Conservation (phyloP, 2,797 vertebrate genomes). For the Siniperca undulata region DNA sequence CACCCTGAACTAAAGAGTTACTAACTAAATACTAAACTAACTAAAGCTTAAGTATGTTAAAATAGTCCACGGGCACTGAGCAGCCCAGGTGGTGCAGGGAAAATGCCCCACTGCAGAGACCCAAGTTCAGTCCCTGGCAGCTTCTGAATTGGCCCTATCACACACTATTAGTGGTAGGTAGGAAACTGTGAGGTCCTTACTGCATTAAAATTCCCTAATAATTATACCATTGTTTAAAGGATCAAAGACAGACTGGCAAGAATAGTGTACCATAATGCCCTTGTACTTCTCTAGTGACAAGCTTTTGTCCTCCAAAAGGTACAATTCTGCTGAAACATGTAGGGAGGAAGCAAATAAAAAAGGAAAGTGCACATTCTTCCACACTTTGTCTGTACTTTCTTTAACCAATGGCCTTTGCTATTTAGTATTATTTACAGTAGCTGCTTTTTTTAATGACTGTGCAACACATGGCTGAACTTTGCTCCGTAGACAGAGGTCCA, state of each 20-base stretch:
- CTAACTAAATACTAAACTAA: background rate
- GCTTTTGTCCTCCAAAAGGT: slow-evolving; percentile 15
- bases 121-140: background rate
- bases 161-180: slow-evolving; percentile 3
- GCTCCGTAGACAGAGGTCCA: slow-evolving; percentile 38
- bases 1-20: background rate
- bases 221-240: slow-evolving; percentile 35
- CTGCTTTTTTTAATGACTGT: slow-evolving; percentile 38
- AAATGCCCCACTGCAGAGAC: slow-evolving; percentile 5
- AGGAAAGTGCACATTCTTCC: slow-evolving; percentile 4
- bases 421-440: slow-evolving; percentile 40
- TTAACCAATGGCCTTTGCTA: background rate
- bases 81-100: background rate
- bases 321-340: background rate
- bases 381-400: background rate
- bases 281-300: background rate
- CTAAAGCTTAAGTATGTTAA: background rate
- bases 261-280: slow-evolving; percentile 1
- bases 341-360: background rate
- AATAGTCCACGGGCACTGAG: background rate
- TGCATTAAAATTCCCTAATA: slow-evolving; percentile 21
- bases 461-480: slow-evolving; percentile 63
- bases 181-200: slow-evolving; percentile 30
- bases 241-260: slow-evolving; percentile 29
- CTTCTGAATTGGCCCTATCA: slow-evolving; percentile 26